phyloP scores from a whole-genome alignment of 2,113 vertebrate species.

The Onychorhynchus coronatus region DNA sequence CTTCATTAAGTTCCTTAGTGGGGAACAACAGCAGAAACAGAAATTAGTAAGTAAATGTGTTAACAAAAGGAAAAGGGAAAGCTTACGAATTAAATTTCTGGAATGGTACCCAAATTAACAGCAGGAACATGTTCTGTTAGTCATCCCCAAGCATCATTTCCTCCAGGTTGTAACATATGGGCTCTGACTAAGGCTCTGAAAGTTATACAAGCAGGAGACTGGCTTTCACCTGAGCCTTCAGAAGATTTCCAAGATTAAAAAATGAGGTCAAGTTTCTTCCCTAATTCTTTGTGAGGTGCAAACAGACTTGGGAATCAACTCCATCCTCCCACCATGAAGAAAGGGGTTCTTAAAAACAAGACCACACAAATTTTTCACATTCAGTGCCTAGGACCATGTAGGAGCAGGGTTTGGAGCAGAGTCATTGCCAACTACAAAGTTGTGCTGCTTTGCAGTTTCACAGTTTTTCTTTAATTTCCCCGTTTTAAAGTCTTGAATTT shows the following conservation, averaged over 20 bases:
- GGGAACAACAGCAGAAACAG: not conserved
- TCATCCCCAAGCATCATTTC: conserved; percentile 34
- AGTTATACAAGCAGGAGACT: not conserved
- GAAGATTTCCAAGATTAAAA: not conserved
- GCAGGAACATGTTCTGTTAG: conserved; percentile 44
- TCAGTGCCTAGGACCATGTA: not conserved
- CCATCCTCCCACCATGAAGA: not conserved
- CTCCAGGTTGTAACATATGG: conserved; percentile 51
- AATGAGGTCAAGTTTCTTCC: not conserved
- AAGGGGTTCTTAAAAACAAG: not conserved
- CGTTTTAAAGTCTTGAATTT: not conserved
- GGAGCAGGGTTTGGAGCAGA: not conserved
- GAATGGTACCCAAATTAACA: conserved; percentile 41
- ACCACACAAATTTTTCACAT: too few species aligned
- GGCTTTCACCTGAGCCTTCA: not conserved
- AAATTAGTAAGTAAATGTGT: not conserved
- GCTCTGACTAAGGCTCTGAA: conserved; percentile 26
- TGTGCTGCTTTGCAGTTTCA: not conserved
- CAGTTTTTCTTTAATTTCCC: not conserved
- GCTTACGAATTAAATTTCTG: not conserved
- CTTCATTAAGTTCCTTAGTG: not conserved
- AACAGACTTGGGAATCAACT: not conserved
- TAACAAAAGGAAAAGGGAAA: conserved; percentile 24
- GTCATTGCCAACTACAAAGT: not conserved
- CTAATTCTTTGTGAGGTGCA: not conserved